Percentiles rank a stretch among this genome's conserved stretches.
These are phyloP conservation scores for Strigamia transsilvanica DNA, from an alignment of 2,888 invertebrate genomes.

Conservation along the genomic window DNA sequence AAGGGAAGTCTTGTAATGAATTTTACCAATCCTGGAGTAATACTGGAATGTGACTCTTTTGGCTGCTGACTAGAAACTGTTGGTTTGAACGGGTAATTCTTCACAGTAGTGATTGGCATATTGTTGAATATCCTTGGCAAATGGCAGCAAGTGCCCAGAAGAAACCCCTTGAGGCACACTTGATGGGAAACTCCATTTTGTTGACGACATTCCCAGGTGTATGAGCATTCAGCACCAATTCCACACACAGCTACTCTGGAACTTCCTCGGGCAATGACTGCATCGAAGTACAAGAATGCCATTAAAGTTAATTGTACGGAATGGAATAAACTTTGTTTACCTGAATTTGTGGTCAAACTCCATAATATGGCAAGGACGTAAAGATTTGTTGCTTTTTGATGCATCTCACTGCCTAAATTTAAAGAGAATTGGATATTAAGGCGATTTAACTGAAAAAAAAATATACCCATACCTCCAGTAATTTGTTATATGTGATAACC, in stretches of 20 bases:
- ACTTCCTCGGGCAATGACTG: conserved; percentile 36
- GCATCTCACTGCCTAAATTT: background rate
- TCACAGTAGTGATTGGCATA: background rate
- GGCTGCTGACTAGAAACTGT: background rate
- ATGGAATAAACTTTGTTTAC: background rate
- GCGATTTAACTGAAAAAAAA: too few species aligned
- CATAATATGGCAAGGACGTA: background rate
- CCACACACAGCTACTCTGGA: conserved; percentile 41
- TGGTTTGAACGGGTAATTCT: background rate
- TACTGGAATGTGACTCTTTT: background rate
- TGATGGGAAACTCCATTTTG: conserved; percentile 84
- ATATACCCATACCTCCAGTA: background rate
- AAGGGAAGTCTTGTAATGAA: background rate
- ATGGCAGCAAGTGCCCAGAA: conserved; percentile 85
- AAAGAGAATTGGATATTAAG: too few species aligned
- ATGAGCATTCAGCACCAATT: conserved; percentile 87
- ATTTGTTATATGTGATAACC: background rate
- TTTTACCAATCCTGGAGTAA: background rate
- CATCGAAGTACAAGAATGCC: background rate
- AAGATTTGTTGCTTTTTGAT: background rate
- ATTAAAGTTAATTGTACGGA: background rate
- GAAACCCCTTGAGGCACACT: conserved; percentile 89
- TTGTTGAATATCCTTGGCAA: background rate
- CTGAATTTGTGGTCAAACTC: background rate
- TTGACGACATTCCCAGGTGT: conserved; percentile 86